Evolutionary conservation across 2,888 invertebrate genomes (phyloP).

Genomic region (Epinotia ramella): DNA sequence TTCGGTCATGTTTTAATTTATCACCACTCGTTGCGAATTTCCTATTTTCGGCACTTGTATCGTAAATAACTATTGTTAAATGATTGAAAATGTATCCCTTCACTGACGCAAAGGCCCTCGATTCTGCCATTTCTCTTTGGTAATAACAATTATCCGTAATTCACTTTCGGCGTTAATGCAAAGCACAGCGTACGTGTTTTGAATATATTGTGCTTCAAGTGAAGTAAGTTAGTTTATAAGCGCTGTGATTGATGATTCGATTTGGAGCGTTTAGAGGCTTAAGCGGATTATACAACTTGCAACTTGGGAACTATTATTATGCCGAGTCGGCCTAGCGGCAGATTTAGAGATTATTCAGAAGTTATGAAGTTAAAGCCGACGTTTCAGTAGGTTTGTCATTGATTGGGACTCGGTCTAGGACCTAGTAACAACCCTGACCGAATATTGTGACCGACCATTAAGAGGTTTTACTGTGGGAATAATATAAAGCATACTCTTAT

Average conservation of each 20-base stretch:
- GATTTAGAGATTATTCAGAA: conserved; percentile 17
- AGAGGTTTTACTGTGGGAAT: no score
- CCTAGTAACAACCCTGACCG: neutral
- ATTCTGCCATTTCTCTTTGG: no score
- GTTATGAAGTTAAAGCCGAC: conserved; percentile 10
- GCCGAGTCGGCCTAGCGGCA: conserved; percentile 15
- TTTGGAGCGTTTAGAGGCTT: conserved; percentile 38
- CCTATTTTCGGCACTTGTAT: no score
- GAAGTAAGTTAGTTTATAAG: conserved; percentile 41
- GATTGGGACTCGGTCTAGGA: neutral
- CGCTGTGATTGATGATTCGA: conserved; percentile 46
- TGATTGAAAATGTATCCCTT: no score
- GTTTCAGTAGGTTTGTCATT: conserved; percentile 6
- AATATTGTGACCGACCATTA: no score
- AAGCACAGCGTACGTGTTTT: neutral
- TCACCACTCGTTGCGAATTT: no score
- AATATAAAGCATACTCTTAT: no score
- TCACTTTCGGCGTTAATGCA: neutral
- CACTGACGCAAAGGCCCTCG: no score
- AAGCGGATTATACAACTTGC: conserved; percentile 34
- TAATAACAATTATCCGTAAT: no score
- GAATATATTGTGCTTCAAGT: neutral
- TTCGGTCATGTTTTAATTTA: no score
- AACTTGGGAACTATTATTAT: conserved; percentile 35
- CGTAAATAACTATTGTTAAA: no score